A percentile compares a stretch with the other conserved stretches of the same genome.
Conservation (phyloP, 92 coral and sea anemone genomes). For the Siderastrea siderea region DNA sequence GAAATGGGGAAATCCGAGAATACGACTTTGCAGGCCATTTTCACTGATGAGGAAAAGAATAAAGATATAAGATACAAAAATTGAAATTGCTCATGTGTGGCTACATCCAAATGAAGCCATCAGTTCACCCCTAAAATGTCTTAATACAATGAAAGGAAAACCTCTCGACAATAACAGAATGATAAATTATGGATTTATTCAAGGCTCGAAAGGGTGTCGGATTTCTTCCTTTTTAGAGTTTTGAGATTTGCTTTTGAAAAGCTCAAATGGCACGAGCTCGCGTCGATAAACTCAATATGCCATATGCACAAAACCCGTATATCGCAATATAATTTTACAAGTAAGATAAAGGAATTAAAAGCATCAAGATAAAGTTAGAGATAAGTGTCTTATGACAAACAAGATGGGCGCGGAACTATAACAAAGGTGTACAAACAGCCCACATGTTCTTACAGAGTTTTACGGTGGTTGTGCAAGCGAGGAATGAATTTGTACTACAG, state of each 20-base stretch:
- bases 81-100: not conserved
- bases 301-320: conserved; percentile 26
- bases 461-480: not conserved
- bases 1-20: too few relatives aligned
- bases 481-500: conserved; percentile 14
- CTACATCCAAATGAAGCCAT: not conserved
- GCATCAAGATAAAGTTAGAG: conserved; percentile 30
- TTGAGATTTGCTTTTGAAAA: conserved; percentile 22
- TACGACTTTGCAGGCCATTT: too few relatives aligned
- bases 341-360: conserved; percentile 32
- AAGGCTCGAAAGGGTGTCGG: conserved; percentile 19
- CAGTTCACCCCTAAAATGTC: not conserved
- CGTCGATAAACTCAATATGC: conserved; percentile 32
- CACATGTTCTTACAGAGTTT: conserved; percentile 8
- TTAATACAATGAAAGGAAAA: not conserved
- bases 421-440: conserved; percentile 12
- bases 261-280: conserved; percentile 14
- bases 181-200: conserved; percentile 32
- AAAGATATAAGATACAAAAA: too few relatives aligned
- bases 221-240: conserved; percentile 38
- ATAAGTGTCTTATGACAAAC: conserved; percentile 23
- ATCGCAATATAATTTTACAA: conserved; percentile 16
- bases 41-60: too few relatives aligned
- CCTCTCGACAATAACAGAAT: conserved; percentile 8
- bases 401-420: conserved; percentile 22